These are phyloP conservation scores for Heteromormyrus szaboi DNA, from an alignment of 2,797 vertebrate species.

Conservation along the genomic window DNA sequence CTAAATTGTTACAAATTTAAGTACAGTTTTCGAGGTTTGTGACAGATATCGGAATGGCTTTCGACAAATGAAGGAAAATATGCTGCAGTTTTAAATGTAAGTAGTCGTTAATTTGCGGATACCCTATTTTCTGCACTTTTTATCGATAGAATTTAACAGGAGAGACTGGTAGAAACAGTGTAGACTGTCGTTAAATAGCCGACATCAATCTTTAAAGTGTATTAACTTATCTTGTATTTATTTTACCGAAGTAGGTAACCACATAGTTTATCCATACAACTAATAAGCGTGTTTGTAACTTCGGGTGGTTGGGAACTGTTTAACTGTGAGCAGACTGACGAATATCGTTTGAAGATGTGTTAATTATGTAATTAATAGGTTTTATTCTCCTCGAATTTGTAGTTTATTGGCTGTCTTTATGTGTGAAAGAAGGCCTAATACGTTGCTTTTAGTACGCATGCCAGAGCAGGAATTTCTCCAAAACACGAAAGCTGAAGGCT, in stretches of 20 bases:
- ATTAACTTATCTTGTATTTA: background rate
- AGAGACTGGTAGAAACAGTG: background rate
- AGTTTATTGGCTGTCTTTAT: background rate
- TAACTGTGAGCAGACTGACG: background rate
- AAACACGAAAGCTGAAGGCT: background rate
- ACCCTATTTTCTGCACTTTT: background rate
- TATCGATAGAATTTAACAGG: background rate
- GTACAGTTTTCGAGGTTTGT: background rate
- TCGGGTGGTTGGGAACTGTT: background rate
- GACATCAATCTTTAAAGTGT: background rate
- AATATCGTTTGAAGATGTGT: background rate
- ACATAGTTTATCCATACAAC: background rate
- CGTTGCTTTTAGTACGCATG: background rate
- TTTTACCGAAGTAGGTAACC: background rate
- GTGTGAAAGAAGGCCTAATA: background rate
- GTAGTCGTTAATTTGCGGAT: background rate
- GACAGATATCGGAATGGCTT: background rate
- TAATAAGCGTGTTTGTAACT: background rate
- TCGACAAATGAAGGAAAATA: background rate
- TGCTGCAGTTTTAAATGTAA: conserved; percentile 6
- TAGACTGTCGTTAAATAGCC: background rate
- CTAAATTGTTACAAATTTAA: background rate
- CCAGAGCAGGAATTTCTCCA: background rate
- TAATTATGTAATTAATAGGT: background rate
- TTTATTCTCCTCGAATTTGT: background rate